Evolutionary conservation across 1,140 invertebrate genomes (phyloP).

Genomic region (Propsilocerus akamusi): DNA sequence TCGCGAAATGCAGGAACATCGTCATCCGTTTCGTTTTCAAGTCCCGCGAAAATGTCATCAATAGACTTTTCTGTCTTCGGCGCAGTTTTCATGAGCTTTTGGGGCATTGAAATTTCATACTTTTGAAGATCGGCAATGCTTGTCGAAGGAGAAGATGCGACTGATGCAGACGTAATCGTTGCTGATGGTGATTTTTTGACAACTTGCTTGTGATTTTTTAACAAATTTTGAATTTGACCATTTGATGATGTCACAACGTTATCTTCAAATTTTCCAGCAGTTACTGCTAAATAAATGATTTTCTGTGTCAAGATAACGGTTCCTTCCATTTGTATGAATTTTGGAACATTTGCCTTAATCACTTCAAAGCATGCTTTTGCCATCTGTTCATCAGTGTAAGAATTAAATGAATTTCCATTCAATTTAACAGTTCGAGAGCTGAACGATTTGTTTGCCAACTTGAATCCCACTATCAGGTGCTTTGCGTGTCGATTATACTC

Average conservation of each 20-base stretch:
- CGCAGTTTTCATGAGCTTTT: too few relatives aligned
- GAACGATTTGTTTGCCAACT: conserved; percentile 34
- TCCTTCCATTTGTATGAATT: conserved; percentile 16
- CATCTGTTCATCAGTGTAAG: conserved; percentile 38
- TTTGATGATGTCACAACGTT: conserved; percentile 30
- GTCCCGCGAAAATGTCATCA: too few relatives aligned
- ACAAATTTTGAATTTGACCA: conserved; percentile 38
- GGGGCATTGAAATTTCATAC: too few relatives aligned
- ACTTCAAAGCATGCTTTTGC: conserved; percentile 34
- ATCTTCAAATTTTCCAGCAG: conserved; percentile 60
- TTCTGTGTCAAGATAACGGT: conserved; percentile 29
- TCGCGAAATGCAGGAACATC: too few relatives aligned
- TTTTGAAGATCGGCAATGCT: too few relatives aligned
- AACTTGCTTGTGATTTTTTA: conserved; percentile 27
- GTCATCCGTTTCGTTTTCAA: too few relatives aligned
- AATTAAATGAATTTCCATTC: conserved; percentile 26
- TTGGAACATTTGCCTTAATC: conserved; percentile 32
- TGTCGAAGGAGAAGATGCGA: too few relatives aligned
- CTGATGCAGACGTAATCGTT: not conserved
- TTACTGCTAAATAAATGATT: conserved; percentile 52
- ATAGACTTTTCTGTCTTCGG: too few relatives aligned
- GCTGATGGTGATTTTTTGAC: not conserved
- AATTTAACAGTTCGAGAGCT: conserved; percentile 32
- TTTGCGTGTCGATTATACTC: conserved; percentile 49
- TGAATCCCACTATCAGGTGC: conserved; percentile 39